Evolutionary conservation across 2,113 vertebrate species (phyloP).

Genomic region (Limnothrissa miodon): DNA sequence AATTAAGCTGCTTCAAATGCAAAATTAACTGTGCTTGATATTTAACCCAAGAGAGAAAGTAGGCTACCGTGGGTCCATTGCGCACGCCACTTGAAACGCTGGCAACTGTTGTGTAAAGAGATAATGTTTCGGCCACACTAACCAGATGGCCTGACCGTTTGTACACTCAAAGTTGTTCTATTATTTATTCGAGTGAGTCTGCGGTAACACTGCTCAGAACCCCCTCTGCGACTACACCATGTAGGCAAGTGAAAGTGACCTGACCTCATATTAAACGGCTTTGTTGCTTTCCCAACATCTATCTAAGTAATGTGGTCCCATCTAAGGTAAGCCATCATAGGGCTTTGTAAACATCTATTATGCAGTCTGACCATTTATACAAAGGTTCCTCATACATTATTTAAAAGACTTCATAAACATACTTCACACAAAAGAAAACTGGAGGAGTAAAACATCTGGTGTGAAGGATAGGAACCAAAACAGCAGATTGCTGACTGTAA

Average conservation of each 20-base stretch:
- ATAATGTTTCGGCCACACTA: conserved; percentile 60
- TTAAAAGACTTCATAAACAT: conserved; percentile 69
- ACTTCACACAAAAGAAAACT: conserved; percentile 63
- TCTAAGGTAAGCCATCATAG: conserved; percentile 70
- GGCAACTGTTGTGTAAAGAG: conserved; percentile 14
- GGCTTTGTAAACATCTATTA: conserved; percentile 81
- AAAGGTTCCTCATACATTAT: conserved; percentile 84
- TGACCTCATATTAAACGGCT: conserved; percentile 62
- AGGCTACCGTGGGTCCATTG: not conserved
- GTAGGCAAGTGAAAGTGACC: conserved; percentile 56
- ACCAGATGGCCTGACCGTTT: conserved; percentile 68
- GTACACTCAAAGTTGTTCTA: conserved; percentile 64
- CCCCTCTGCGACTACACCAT: conserved; percentile 57
- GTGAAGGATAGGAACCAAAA: conserved; percentile 60
- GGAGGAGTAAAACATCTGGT: conserved; percentile 59
- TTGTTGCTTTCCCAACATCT: conserved; percentile 67
- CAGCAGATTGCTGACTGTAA: conserved; percentile 52
- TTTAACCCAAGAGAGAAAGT: not conserved
- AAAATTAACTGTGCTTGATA: not conserved
- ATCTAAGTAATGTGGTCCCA: conserved; percentile 75
- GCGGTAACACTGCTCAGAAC: conserved; percentile 54
- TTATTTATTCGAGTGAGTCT: conserved; percentile 72
- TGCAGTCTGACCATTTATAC: conserved; percentile 78
- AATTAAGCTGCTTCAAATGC: not conserved
- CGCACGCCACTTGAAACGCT: conserved; percentile 6